Conservation (phyloP, 2,888 invertebrate species). For the Andrena dorsata region DNA sequence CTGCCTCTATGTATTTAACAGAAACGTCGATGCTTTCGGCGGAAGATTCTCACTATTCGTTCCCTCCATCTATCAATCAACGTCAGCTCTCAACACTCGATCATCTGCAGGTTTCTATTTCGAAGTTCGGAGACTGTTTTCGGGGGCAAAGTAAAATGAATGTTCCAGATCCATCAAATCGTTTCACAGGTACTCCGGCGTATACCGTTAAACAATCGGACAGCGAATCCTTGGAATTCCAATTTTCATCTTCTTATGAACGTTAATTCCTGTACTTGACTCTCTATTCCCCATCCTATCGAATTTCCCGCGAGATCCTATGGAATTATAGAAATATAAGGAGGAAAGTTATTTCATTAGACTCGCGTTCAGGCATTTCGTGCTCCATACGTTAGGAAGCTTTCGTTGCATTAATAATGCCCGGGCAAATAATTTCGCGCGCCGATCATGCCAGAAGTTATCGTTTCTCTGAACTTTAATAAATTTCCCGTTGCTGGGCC, state of each 20-base stretch:
- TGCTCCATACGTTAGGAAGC: conserved; percentile 40
- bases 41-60: conserved; percentile 32
- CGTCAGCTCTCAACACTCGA: conserved; percentile 23
- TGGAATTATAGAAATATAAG: conserved; percentile 25
- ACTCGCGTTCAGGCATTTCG: conserved; percentile 18
- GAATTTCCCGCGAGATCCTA: conserved; percentile 1
- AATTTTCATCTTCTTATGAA: conserved; percentile 1
- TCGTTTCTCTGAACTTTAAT: conserved; percentile 33
- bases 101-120: neutral
- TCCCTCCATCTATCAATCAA: conserved; percentile 44
- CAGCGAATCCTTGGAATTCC: neutral
- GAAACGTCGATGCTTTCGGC: conserved; percentile 2
- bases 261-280: too few species aligned
- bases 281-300: neutral
- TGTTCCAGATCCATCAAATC: neutral
- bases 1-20: conserved; percentile 5
- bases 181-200: neutral
- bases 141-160: conserved; percentile 13
- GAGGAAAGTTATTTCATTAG: conserved; percentile 52
- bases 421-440: conserved; percentile 40
- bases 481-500: conserved; percentile 10
- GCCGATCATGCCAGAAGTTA: conserved; percentile 27
- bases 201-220: neutral
- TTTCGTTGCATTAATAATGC: conserved; percentile 22
- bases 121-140: neutral